phyloP scores from a whole-genome alignment of 2,797 vertebrate species.

The Myotis planiceps region DNA sequence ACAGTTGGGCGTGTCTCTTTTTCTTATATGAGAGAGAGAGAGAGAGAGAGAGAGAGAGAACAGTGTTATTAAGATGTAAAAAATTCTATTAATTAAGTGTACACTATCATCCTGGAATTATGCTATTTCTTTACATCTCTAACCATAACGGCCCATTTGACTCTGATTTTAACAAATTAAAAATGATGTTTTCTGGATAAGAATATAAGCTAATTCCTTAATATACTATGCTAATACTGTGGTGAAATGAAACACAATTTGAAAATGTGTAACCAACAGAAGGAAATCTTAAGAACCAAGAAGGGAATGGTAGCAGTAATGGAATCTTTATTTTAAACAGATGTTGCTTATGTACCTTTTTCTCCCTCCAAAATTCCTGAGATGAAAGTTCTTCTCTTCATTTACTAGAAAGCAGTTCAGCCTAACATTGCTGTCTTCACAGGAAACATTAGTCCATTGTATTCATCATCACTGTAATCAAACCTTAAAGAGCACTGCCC shows the following conservation, averaged over 20 bases:
- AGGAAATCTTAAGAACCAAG: constrained; percentile 26
- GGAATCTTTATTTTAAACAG: constrained; percentile 74
- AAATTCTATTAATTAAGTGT: background rate
- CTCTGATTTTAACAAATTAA: background rate
- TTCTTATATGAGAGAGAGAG: background rate
- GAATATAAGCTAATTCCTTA: background rate
- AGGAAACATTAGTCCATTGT: constrained; percentile 74
- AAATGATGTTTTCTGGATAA: background rate
- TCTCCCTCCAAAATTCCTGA: constrained; percentile 75
- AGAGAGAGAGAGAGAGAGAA: no score
- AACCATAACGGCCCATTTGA: background rate
- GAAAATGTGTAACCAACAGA: constrained; percentile 66
- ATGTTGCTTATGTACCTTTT: constrained; percentile 66
- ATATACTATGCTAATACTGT: background rate
- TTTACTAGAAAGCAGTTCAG: constrained; percentile 73
- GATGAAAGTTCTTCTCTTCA: constrained; percentile 77
- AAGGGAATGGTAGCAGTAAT: constrained; percentile 5
- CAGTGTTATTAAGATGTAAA: background rate
- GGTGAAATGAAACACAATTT: constrained; percentile 64
- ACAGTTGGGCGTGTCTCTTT: no score
- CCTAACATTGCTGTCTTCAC: constrained; percentile 56
- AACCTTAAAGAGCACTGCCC: constrained; percentile 79
- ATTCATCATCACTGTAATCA: constrained; percentile 82
- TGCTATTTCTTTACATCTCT: background rate
- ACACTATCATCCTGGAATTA: background rate